phyloP scores from a whole-genome alignment of 2,888 invertebrate species.

The Protophormia terraenovae region DNA sequence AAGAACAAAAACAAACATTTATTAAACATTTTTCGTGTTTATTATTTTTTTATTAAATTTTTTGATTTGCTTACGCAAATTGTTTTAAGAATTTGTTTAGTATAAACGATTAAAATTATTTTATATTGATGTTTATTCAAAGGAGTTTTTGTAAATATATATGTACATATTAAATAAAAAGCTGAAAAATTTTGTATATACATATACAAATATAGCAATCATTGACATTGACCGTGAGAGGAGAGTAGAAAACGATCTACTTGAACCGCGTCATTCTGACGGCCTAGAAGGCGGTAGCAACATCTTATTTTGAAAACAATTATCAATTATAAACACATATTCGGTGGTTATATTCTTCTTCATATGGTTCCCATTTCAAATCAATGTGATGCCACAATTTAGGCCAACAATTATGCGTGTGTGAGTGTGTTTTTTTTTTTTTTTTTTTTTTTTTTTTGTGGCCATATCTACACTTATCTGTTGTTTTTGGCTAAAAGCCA shows the following conservation, averaged over 20 bases:
- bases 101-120: neutral
- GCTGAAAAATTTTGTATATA: neutral
- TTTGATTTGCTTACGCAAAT: slow-evolving; percentile 39
- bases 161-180: neutral
- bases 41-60: neutral
- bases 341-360: neutral
- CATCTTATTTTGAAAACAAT: neutral
- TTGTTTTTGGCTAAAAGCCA: slow-evolving; percentile 34
- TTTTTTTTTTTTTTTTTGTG: neutral
- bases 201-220: neutral
- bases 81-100: neutral
- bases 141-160: neutral
- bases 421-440: neutral
- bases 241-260: neutral
- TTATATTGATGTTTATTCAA: neutral
- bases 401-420: slow-evolving; percentile 24
- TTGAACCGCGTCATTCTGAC: neutral
- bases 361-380: neutral
- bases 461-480: neutral
- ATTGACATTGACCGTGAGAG: neutral
- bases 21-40: neutral
- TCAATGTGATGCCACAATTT: slow-evolving; percentile 23
- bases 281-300: neutral
- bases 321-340: neutral
- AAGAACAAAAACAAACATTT: slow-evolving; percentile 7